These are phyloP conservation scores for Lycodopsis pacificus DNA, from an alignment of 2,797 vertebrate species.

Conservation along the genomic window DNA sequence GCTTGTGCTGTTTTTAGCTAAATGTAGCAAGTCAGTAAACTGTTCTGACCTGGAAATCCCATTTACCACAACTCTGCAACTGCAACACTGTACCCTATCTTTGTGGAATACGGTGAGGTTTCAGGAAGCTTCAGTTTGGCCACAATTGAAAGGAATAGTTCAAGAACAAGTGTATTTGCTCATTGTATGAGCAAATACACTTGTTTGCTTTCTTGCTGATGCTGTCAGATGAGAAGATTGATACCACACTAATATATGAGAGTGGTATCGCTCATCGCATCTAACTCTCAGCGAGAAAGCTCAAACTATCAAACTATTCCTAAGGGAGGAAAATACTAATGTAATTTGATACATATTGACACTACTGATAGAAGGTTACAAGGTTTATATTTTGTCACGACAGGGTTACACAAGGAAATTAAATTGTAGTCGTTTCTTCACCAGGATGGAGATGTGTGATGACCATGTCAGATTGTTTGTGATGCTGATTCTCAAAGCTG, in stretches of 20 bases:
- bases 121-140: neutral
- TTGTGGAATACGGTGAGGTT: neutral
- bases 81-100: neutral
- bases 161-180: neutral
- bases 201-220: neutral
- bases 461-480: neutral
- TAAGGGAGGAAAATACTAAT: neutral
- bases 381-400: neutral
- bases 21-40: neutral
- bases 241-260: neutral
- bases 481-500: neutral
- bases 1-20: neutral
- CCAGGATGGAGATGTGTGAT: neutral
- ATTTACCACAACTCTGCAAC: neutral
- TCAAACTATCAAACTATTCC: neutral
- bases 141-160: neutral
- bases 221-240: neutral
- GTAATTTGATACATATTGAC: neutral
- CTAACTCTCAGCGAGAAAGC: neutral
- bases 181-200: neutral
- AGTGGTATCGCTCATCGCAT: neutral
- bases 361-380: neutral
- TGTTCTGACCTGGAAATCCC: neutral
- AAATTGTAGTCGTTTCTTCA: neutral
- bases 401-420: no score